These are phyloP conservation scores for Rhynchomys soricoides DNA, from an alignment of 2,113 vertebrate species.

Conservation along the genomic window DNA sequence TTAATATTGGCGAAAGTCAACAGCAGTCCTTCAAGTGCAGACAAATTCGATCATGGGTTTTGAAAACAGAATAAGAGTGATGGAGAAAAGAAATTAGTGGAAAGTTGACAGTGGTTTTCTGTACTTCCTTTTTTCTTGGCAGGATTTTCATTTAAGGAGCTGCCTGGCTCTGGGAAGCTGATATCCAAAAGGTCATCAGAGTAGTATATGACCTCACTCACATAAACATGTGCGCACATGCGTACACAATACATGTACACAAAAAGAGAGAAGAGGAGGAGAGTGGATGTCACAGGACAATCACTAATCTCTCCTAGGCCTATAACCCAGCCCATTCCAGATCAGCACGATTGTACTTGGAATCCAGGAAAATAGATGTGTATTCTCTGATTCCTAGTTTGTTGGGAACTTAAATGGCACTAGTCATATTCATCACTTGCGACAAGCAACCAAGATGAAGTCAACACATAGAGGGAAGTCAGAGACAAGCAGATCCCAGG, in stretches of 20 bases:
- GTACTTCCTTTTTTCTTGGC: neutral
- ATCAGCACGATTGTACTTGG: neutral
- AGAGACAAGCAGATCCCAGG: neutral
- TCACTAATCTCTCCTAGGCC: neutral
- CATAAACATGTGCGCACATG: neutral
- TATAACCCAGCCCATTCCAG: neutral
- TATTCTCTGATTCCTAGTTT: neutral
- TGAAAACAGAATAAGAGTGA: neutral
- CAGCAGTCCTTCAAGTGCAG: neutral
- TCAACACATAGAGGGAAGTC: neutral
- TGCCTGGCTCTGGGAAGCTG: neutral
- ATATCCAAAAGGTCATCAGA: neutral
- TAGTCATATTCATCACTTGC: neutral
- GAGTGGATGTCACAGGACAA: neutral
- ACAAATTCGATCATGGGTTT: neutral
- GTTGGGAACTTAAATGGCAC: neutral
- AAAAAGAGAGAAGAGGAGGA: neutral
- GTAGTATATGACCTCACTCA: neutral
- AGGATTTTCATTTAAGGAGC: neutral
- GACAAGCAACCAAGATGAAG: neutral
- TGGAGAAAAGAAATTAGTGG: neutral
- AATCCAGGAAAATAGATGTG: neutral
- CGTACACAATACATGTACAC: too few relatives aligned
- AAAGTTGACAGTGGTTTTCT: neutral
- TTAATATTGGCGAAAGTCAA: neutral